These are phyloP conservation scores for Karalla daura DNA, from an alignment of 2,797 vertebrate genomes.

Conservation along the genomic window DNA sequence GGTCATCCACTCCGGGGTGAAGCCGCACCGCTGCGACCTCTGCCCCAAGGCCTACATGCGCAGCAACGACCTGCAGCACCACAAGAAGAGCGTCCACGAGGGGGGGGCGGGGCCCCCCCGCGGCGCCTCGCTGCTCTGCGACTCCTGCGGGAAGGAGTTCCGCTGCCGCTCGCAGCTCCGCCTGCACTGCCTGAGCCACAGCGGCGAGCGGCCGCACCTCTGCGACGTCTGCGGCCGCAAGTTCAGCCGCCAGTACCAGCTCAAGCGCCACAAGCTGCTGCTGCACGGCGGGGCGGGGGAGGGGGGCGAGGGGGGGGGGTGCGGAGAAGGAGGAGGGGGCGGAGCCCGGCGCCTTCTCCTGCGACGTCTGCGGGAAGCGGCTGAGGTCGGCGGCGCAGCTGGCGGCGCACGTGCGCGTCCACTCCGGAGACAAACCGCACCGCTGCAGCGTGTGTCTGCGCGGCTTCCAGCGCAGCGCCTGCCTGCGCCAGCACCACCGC, in stretches of 20 bases:
- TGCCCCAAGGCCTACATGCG: conserved; percentile 78
- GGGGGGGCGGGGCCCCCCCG: not conserved
- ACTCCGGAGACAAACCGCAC: conserved; percentile 46
- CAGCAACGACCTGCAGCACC: conserved; percentile 72
- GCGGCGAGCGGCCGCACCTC: conserved; percentile 71
- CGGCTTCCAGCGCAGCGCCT: conserved; percentile 57
- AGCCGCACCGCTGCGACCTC: conserved; percentile 66
- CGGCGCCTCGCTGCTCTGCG: conserved; percentile 70
- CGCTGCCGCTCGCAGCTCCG: conserved; percentile 68
- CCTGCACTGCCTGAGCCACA: conserved; percentile 67
- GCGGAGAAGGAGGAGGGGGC: not conserved
- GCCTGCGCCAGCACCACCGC: conserved; percentile 65
- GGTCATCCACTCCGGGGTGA: conserved; percentile 69
- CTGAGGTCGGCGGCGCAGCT: conserved; percentile 48
- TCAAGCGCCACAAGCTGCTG: conserved; percentile 66
- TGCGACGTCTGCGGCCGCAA: conserved; percentile 75
- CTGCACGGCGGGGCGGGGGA: conserved; percentile 18
- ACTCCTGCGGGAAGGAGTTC: conserved; percentile 73
- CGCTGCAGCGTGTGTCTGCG: conserved; percentile 62
- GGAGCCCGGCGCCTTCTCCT: not conserved
- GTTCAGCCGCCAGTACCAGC: conserved; percentile 67
- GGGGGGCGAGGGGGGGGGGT: not conserved
- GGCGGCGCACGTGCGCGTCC: conserved; percentile 42
- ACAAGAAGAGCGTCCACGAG: conserved; percentile 57
- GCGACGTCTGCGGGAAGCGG: conserved; percentile 55